Base-by-base conservation (phyloP, 2,113 vertebrate species). In the Sminthopsis crassicaudata region DNA sequence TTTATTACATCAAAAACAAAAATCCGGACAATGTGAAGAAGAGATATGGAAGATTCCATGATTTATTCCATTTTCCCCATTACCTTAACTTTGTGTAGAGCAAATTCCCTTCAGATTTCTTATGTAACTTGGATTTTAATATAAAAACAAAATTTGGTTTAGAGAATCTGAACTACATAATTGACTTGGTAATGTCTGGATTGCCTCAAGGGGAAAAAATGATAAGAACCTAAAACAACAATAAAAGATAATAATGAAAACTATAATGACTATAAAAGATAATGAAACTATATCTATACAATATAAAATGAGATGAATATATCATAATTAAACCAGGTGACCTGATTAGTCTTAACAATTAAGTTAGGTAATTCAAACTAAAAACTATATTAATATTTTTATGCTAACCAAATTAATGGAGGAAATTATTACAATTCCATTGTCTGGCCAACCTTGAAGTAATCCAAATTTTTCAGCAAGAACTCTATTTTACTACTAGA, bases 351-450 rank as follows among this genome's bases (percentile, higher is more conserved):
- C n/a, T 96, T 94, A 94, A 96, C 16, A 96, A 53, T 96, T 52
- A 19, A 94, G 94, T 91, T 25, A 95, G 96, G 94, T 90, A 96
- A 90, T 46, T 60, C 51, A 95, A 90, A 95, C 92, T 91, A 84
- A 89, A 96, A 97, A 91, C 84, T 22, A n/a, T 93, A 95, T 96
- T 95, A 96, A 94, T 96, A 94, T 26, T 84, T 96, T 94, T 96
- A 96, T 24, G 54, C 96, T 96, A 93, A 94, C 91, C 94, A 94
- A 96, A 95, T 23, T 94, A 96, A 92, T 53, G 91, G 48, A 60
- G 10, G 10, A 95, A 91, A 96, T 96, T 94, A 67, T 91, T 94
- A 96, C 95, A 96, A 96, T 42, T 89, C 52, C 55, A 91, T 10
- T 95, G 60, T 89, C 96, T 93, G 93, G 67, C 92, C 95, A 93